Base-by-base conservation (phyloP, 2,113 vertebrate species). In the Rhinichthys klamathensis region DNA sequence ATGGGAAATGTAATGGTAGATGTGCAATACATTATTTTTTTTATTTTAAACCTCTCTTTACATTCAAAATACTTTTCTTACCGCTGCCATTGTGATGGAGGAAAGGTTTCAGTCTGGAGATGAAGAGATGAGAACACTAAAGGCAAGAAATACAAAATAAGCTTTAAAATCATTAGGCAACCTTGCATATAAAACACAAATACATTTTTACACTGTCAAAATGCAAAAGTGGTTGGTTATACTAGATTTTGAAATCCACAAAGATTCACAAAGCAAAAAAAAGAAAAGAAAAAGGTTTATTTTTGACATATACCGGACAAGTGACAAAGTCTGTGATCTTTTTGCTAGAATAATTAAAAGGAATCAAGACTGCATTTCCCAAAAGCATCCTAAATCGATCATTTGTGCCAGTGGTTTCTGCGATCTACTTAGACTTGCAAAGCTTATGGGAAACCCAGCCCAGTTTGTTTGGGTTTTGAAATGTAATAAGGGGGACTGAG, bases 1-100 rank as follows among this genome's bases (percentile, higher is more conserved):
- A 23, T 56, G 6, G 0, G 6, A 56, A 23, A 23, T 21, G 7
- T 56, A 56, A 56, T 23, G 18, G 18, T 56, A 56, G 6, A 56
- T 21, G 16, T 56, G 54, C 54, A 56, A n/a, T n/a, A n/a, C n/a
- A n/a, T n/a, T n/a, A n/a, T n/a, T n/a, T n/a, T n/a, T n/a, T n/a
- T n/a, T n/a, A n/a, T 8, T 10, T 41, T 10, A 41, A 41, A 21
- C 0, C 23, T 76, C 27, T 82, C 6, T 82, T 82, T 23, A 56
- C 54, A 23, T 56, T 51, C 54, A 9, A 70, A 70, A 60, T 2
- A 27, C 2, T 67, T 11, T 27, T 93, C 94, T 95, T 88, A 95
- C 94, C 75, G 93, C 94, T 92, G 94, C 94, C 94, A 95, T 95
- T 87, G 88, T 93, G 41, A 63, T 11, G 75, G 49, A 80, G 80